Percentiles rank a stretch among this genome's conserved stretches.
These are phyloP conservation scores for Microchirus variegatus DNA, from an alignment of 2,797 vertebrate species.

Conservation along the genomic window DNA sequence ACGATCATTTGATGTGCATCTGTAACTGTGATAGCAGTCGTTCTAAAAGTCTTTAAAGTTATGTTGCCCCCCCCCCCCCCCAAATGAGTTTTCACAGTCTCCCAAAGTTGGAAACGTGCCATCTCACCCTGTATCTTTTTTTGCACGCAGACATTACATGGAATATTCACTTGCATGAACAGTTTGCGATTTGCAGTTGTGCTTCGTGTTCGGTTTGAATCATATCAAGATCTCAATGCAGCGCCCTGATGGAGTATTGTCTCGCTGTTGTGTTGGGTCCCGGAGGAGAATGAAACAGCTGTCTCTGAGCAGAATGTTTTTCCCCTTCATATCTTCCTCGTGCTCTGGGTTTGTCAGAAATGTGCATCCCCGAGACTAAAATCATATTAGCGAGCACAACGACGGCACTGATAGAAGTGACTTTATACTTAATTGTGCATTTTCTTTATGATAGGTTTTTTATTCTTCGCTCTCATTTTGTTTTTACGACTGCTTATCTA, in stretches of 20 bases:
- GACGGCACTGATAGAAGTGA: conserved; percentile 5
- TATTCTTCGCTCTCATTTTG: not conserved
- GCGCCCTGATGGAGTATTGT: conserved; percentile 21
- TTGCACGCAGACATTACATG: conserved; percentile 52
- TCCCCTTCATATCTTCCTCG: conserved; percentile 42
- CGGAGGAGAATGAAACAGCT: conserved; percentile 33
- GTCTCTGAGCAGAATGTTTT: conserved; percentile 44
- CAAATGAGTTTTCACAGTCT: conserved; percentile 66
- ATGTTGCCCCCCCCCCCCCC: conserved; percentile 37
- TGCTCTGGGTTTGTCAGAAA: conserved; percentile 31
- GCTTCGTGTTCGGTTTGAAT: conserved; percentile 54
- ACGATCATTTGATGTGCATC: conserved; percentile 46
- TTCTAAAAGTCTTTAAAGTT: conserved; percentile 49
- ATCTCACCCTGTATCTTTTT: conserved; percentile 55
- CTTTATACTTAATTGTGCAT: not conserved
- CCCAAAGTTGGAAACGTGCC: conserved; percentile 57
- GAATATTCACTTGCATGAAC: conserved; percentile 45
- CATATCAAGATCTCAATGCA: conserved; percentile 32
- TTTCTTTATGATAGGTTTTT: not conserved
- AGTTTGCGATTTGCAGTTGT: conserved; percentile 25
- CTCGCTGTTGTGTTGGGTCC: conserved; percentile 9
- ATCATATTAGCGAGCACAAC: conserved; percentile 1
- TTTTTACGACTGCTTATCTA: conserved; percentile 8
- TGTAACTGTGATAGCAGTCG: conserved; percentile 50
- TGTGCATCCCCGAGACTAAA: conserved; percentile 11